Conservation (phyloP, 2,113 vertebrate species). For the Larimichthys crocea region DNA sequence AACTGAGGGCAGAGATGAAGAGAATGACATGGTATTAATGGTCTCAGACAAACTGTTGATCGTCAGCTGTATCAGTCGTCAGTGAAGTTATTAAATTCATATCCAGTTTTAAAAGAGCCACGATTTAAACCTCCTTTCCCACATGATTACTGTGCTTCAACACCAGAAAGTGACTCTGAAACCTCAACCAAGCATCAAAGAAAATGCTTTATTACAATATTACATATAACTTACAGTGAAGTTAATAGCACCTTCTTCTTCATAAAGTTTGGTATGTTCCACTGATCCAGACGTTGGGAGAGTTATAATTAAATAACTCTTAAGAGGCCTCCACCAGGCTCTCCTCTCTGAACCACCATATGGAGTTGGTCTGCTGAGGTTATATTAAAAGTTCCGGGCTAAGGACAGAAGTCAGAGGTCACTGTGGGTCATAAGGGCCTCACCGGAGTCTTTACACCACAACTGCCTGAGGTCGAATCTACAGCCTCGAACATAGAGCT, state of each 20-base stretch:
- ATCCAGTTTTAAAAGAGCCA: not conserved
- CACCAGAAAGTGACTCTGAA: conserved; percentile 1
- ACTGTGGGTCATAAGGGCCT: conserved; percentile 17
- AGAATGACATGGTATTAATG: conserved; percentile 6
- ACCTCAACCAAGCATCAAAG: conserved; percentile 8
- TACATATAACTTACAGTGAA: not conserved
- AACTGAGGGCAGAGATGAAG: conserved; percentile 26
- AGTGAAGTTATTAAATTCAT: not conserved
- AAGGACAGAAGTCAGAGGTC: conserved; percentile 52
- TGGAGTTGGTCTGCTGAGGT: conserved; percentile 48
- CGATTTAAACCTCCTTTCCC: not conserved
- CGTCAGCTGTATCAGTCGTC: not conserved
- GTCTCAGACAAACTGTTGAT: not conserved
- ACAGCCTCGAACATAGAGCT: not conserved
- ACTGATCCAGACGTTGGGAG: not conserved
- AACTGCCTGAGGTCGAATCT: conserved; percentile 27
- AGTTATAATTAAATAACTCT: conserved; percentile 30
- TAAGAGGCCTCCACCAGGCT: conserved; percentile 4
- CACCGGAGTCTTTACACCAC: conserved; percentile 18
- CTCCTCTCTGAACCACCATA: conserved; percentile 25
- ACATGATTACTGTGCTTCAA: conserved; percentile 1
- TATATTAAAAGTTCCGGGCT: conserved; percentile 25
- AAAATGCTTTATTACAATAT: not conserved
- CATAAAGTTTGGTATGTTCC: conserved; percentile 27
- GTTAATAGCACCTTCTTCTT: not conserved